A percentile compares a stretch with the other conserved stretches of the same genome.
phyloP scores from a whole-genome alignment of 2,113 vertebrate genomes.

The Pterophyllum scalare region DNA sequence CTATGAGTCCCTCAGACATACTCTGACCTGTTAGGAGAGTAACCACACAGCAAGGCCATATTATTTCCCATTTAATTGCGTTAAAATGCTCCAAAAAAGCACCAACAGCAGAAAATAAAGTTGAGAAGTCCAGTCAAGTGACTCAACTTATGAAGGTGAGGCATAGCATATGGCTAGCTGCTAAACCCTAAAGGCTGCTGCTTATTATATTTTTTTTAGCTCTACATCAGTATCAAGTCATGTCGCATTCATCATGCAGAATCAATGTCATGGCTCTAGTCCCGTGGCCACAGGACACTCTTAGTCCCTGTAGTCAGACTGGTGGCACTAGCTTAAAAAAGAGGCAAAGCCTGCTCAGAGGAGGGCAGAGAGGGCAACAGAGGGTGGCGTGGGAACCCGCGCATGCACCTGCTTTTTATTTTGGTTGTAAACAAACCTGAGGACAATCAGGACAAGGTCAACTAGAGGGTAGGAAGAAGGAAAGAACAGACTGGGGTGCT shows the following conservation, averaged over 20 bases:
- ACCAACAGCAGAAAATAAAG: too few relatives aligned
- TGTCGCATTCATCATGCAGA: not conserved
- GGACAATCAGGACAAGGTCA: conserved; percentile 44
- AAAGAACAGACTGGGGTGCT: conserved; percentile 12
- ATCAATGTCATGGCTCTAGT: not conserved
- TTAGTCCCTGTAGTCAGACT: conserved; percentile 6
- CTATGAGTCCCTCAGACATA: not conserved
- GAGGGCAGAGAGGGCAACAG: conserved; percentile 19
- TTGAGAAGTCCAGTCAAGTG: too few relatives aligned
- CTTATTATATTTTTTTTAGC: not conserved
- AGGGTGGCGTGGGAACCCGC: conserved; percentile 59
- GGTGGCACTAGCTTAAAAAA: conserved; percentile 16
- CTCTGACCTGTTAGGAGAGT: not conserved
- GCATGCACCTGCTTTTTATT: conserved; percentile 57
- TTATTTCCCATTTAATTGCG: too few relatives aligned
- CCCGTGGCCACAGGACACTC: not conserved
- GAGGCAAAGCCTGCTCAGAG: conserved; percentile 24
- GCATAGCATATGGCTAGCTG: too few relatives aligned
- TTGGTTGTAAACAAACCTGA: conserved; percentile 59
- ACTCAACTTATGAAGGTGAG: too few relatives aligned
- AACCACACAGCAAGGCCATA: too few relatives aligned
- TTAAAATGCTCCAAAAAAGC: too few relatives aligned
- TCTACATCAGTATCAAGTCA: not conserved
- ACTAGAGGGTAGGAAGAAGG: conserved; percentile 14
- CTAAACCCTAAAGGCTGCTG: too few relatives aligned